Evolutionary conservation across 2,113 vertebrate genomes (phyloP), one percentile per base, ranked within the genome.

Genomic region (Hippoglossus stenolepis): DNA sequence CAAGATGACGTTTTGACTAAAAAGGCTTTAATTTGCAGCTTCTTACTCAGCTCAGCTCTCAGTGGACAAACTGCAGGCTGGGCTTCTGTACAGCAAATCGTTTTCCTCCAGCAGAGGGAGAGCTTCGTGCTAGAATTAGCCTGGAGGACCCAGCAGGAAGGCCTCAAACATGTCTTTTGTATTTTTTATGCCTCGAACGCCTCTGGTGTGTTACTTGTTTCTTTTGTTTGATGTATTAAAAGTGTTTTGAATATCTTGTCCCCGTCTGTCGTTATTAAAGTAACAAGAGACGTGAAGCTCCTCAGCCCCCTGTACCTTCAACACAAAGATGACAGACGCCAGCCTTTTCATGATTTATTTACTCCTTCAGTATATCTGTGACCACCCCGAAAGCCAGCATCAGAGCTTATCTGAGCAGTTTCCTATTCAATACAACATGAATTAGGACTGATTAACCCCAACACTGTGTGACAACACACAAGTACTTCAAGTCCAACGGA

Each of bases 181-280:
- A 58, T 87, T 83, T 87, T 84, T 68, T 66, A 69, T 28, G 64
- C 83, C 69, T 82, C 60, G 20, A 82, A 83, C 47, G 56, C 77
- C 70, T 84, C 85, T 77, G 65, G 77, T 87, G 90, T 92, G 83
- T 89, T 82, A 62, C 70, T 73, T 72, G 78, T 90, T 90, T 85
- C 71, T 79, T 77, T 77, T 87, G 83, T 87, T 90, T 79, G 74
- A 85, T 91, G 91, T 92, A 90, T 88, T 92, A 92, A 89, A 85
- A 90, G 62, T 90, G 85, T 89, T 91, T 90, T 68, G n/a, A 87
- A 78, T 78, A 89, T 71, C 54, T 76, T 14, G 58, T 56, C 20
- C 21, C 14, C 5, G 13, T 26, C 35, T 18, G 12, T n/a, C 20
- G 12, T 51, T 83, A 17, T 40, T 62, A 40, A 3, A 11, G 24